Base-by-base conservation (phyloP, 2,113 vertebrate species). In the Odontesthes bonariensis region DNA sequence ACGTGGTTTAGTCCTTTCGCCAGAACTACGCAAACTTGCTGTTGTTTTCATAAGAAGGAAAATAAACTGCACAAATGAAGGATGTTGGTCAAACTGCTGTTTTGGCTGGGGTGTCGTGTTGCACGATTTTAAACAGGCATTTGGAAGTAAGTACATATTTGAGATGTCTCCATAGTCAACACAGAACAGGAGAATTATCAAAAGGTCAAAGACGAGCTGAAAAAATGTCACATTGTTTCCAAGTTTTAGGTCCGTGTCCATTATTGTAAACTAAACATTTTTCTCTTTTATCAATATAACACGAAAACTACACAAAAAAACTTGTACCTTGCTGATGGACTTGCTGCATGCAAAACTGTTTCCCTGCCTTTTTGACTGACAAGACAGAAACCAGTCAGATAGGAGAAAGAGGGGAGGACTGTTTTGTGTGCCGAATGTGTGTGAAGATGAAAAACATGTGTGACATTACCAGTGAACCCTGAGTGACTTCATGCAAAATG, bases 401-500 rank as follows among this genome's bases (percentile, higher is more conserved):
- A 61, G 19, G 2, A 32, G 55, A 8, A 10, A 49, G n/a, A 16
- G 2, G 59, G 35, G 65, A 4, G 38, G 70, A 46, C 19, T 74
- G 53, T 69, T 67, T 40, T 62, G 40, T 79, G 68, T 33, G 51
- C 33, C n/a, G 49, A 77, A 57, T 51, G 55, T 42, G 46, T 60
- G 69, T 58, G 46, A 86, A 74, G 67, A 88, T 59, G 76, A 69
- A 81, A 66, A 84, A 69, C 69, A 65, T 51, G 72, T 70, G 60
- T 83, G 67, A 84, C 82, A 86, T 84, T 67, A 87, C 16, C 58
- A 65, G 49, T 78, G 82, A 90, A 84, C 85, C 83, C 61, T 69
- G 38, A 81, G 52, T 76, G 71, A 81, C 73, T 81, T 77, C 46
- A 75, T 59, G 72, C 40, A 35, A 60, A 72, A n/a, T 65, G 49